phyloP scores from a whole-genome alignment of 2,888 invertebrate genomes.

The Chloromyia formosa region DNA sequence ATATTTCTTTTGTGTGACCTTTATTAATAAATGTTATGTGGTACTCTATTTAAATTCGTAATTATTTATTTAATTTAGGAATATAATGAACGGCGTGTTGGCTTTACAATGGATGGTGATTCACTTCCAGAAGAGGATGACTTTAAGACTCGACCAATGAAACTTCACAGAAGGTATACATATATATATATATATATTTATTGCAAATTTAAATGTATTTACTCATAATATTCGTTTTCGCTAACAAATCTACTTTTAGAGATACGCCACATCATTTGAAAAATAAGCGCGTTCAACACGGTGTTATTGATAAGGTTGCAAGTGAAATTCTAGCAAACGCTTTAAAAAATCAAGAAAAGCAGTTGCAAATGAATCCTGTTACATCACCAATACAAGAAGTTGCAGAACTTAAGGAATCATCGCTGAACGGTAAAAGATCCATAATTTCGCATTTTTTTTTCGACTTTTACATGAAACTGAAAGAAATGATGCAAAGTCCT shows the following conservation, averaged over 20 bases:
- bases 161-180: slow-evolving; percentile 62
- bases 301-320: slow-evolving; percentile 74
- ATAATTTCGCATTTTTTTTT: neutral
- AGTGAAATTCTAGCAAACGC: slow-evolving; percentile 69
- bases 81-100: slow-evolving; percentile 70
- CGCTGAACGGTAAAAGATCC: slow-evolving; percentile 35
- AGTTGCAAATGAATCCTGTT: slow-evolving; percentile 55
- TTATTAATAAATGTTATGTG: too few relatives aligned
- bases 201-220: neutral
- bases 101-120: slow-evolving; percentile 67
- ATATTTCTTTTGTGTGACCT: too few relatives aligned
- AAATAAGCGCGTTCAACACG: slow-evolving; percentile 88
- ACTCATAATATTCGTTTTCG: neutral
- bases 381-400: slow-evolving; percentile 58
- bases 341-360: slow-evolving; percentile 57
- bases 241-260: slow-evolving; percentile 72
- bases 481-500: too few relatives aligned
- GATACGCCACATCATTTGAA: slow-evolving; percentile 99
- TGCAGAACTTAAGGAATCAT: slow-evolving; percentile 56
- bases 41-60: slow-evolving; percentile 26
- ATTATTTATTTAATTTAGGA: slow-evolving; percentile 57
- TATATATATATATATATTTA: neutral
- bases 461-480: neutral
- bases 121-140: slow-evolving; percentile 59
- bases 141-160: slow-evolving; percentile 62